phyloP scores from a whole-genome alignment of 2,113 vertebrate genomes.

The Macquaria ambigua region DNA sequence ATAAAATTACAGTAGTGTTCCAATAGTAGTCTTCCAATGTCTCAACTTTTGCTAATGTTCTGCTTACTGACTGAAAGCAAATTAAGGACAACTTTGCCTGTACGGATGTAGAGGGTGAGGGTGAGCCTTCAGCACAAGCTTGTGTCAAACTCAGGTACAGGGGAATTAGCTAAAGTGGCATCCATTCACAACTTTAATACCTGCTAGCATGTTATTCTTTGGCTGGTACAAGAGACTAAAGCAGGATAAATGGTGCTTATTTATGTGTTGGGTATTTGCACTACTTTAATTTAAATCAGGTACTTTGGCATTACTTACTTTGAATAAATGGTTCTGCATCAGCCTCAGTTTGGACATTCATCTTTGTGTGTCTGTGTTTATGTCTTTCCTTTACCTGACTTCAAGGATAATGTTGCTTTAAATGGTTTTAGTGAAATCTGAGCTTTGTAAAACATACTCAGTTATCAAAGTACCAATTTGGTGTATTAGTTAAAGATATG shows the following conservation, averaged over 20 bases:
- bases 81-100: slow-evolving; percentile 12
- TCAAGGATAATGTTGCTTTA: not conserved
- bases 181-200: slow-evolving; percentile 21
- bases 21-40: not conserved
- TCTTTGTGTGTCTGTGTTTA: slow-evolving; percentile 78
- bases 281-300: slow-evolving; percentile 64
- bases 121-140: slow-evolving; percentile 39
- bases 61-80: not conserved
- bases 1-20: not conserved
- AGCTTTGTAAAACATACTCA: not conserved
- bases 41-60: slow-evolving; percentile 3
- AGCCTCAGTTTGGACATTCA: slow-evolving; percentile 77
- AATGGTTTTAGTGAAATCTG: not conserved
- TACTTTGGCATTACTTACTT: slow-evolving; percentile 71
- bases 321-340: slow-evolving; percentile 80
- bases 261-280: slow-evolving; percentile 64
- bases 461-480: not conserved
- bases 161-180: slow-evolving; percentile 4
- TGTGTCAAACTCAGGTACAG: slow-evolving; percentile 47
- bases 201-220: slow-evolving; percentile 49
- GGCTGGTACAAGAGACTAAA: slow-evolving; percentile 64
- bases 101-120: not conserved
- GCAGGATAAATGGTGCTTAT: slow-evolving; percentile 52
- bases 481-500: not conserved
- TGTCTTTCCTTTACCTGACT: slow-evolving; percentile 24